Base-by-base conservation (phyloP, 2,113 vertebrate genomes). In the Cairina moschata region DNA sequence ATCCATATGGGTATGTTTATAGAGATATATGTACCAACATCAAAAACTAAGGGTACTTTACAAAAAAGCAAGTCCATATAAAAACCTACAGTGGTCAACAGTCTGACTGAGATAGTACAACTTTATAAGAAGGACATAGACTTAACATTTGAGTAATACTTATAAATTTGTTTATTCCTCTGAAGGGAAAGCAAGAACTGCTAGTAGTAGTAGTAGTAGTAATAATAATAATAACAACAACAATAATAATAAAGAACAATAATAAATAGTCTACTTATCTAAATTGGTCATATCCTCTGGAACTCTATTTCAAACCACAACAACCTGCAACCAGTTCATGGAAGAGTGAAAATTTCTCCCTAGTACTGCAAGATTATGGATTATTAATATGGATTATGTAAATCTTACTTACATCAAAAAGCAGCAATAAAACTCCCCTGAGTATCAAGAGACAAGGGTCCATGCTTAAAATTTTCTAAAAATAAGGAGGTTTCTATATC, bases 1-100 rank as follows among this genome's bases (percentile, higher is more conserved):
- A 29, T 40, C 36, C 60, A 42, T 26, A 18, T 31, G 17, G 62
- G 4, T 46, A 12, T 66, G 17, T 74, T 71, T 86, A 25, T 74
- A 68, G 7, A 62, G n/a, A 55, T 48, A 34, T 4, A 40, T 1
- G 1, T 62, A 18, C n/a, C 48, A 15, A 66, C 13, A 86, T 34
- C 5, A 74, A 60, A 69, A 86, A 62, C 13, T 0, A 44, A 7
- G 34, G 32, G 18, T 81, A 56, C 17, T 69, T 63, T 50, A 75
- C 0, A 1, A 69, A 86, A 81, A 56, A 0, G 1, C 3, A 9
- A 8, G 7, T 17, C 25, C 68, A 11, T 28, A 48, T 55, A 34
- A 12, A 48, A 74, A 34, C 8, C 48, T 48, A 26, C n/a, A 55
- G 6, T n/a, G 8, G n/a, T 91, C 36, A 38, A 52, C 9, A n/a